A percentile compares a stretch with the other conserved stretches of the same genome.
These are phyloP conservation scores for Chloebia gouldiae DNA, from an alignment of 2,113 vertebrate genomes.

Conservation along the genomic window DNA sequence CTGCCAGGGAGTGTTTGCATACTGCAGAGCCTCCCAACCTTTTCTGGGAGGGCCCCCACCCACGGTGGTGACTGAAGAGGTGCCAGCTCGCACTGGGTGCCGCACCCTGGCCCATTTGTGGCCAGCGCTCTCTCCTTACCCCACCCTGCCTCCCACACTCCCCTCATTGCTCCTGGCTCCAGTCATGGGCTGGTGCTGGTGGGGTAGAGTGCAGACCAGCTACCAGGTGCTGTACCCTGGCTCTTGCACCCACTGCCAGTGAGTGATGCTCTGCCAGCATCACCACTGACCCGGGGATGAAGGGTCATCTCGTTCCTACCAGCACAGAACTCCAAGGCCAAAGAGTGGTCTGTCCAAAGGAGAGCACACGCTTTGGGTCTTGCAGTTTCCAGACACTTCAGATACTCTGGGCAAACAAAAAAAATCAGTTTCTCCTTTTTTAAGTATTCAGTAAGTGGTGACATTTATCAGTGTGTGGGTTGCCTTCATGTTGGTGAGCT, in stretches of 20 bases:
- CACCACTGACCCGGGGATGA: rapidly evolving
- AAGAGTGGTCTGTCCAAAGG: not conserved
- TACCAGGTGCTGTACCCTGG: not conserved
- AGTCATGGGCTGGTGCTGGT: not conserved
- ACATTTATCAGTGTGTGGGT: rapidly evolving
- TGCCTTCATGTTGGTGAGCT: not conserved
- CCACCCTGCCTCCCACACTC: constrained; percentile 2
- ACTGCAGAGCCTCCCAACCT: not conserved
- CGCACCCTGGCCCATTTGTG: not conserved
- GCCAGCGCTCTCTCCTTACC: not conserved
- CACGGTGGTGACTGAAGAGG: constrained; percentile 11
- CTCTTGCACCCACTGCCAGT: not conserved
- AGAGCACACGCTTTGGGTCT: rapidly evolving
- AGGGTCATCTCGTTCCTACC: not conserved
- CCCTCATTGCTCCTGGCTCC: not conserved
- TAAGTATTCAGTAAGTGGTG: not conserved
- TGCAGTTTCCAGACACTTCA: not conserved
- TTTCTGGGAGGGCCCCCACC: constrained; percentile 27
- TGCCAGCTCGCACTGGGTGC: constrained; percentile 29
- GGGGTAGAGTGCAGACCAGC: not conserved
- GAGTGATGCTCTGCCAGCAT: not conserved
- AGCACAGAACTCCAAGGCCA: rapidly evolving
- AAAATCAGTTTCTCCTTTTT: not conserved
- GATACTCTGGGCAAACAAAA: not conserved
- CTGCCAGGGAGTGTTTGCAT: not conserved